These are phyloP conservation scores for Forbesichthys agassizii DNA, from an alignment of 2,113 vertebrate species.

Conservation along the genomic window DNA sequence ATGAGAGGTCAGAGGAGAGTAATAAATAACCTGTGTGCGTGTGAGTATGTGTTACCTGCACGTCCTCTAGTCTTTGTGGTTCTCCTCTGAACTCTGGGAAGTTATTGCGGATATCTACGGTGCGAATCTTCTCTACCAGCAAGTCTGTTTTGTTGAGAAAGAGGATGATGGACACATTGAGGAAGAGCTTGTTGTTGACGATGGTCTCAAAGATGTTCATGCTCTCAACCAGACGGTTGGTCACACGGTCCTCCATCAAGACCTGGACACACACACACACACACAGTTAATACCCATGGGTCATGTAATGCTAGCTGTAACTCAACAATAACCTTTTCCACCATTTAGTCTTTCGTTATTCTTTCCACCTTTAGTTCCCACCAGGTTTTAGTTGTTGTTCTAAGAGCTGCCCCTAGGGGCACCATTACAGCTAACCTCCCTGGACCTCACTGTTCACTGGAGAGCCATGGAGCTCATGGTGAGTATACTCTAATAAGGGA, in stretches of 20 bases:
- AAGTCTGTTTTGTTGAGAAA: slow-evolving; percentile 99
- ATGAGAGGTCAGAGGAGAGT: no score
- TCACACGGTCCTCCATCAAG: slow-evolving; percentile 95
- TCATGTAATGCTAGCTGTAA: no score
- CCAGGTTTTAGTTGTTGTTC: slow-evolving; percentile 26
- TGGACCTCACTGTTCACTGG: no score
- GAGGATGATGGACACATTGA: slow-evolving; percentile 95
- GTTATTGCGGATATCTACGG: slow-evolving; percentile 90
- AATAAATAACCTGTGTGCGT: not conserved
- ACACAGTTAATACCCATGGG: not conserved
- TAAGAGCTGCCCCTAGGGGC: no score
- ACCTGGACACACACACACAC: slow-evolving; percentile 67
- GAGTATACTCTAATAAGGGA: no score
- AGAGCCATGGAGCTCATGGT: no score
- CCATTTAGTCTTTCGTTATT: not conserved
- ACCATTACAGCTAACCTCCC: no score
- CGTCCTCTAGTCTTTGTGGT: slow-evolving; percentile 86
- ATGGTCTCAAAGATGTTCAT: slow-evolving; percentile 99
- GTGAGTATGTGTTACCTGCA: slow-evolving; percentile 74
- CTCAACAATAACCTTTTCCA: no score
- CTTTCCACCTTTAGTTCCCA: slow-evolving; percentile 1
- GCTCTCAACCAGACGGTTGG: slow-evolving; percentile 93
- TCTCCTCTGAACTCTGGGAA: slow-evolving; percentile 92
- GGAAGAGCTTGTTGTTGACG: slow-evolving; percentile 98
- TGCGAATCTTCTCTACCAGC: slow-evolving; percentile 90